Percentiles rank a stretch among this genome's conserved stretches.
These are phyloP conservation scores for Petrolisthes manimaculis DNA, from an alignment of 2,888 invertebrate species.

Conservation along the genomic window DNA sequence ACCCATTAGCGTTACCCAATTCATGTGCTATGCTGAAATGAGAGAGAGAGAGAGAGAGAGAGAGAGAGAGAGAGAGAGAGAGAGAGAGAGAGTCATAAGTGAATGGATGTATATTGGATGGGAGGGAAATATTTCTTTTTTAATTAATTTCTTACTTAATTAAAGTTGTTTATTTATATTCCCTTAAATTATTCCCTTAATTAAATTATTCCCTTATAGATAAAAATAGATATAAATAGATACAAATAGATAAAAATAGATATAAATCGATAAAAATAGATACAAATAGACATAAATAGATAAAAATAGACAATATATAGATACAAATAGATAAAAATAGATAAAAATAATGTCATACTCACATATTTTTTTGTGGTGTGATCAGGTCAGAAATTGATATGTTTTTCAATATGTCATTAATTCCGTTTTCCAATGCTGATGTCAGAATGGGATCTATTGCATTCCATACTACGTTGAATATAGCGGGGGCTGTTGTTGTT, in stretches of 20 bases:
- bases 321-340: no score
- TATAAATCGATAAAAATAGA: no score
- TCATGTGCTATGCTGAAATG: neutral
- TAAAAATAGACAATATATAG: no score
- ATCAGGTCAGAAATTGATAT: conserved; percentile 52
- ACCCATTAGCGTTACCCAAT: conserved; percentile 44
- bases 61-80: neutral
- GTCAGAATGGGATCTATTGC: conserved; percentile 33
- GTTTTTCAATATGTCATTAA: conserved; percentile 52
- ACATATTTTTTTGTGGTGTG: conserved; percentile 15
- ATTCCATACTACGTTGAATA: conserved; percentile 52
- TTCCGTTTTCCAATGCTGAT: conserved; percentile 18
- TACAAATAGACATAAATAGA: no score
- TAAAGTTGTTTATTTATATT: no score
- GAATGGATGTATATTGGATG: neutral
- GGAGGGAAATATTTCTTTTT: neutral
- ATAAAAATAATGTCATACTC: no score
- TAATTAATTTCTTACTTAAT: neutral
- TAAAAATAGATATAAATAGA: no score
- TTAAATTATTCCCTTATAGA: neutral
- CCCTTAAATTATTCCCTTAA: neutral
- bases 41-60: neutral
- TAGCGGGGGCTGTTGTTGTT: conserved; percentile 28
- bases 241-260: no score
- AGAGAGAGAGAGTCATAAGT: neutral